Percentiles rank a stretch among this genome's conserved stretches.
These are phyloP conservation scores for Baccha elongata DNA, from an alignment of 2,888 invertebrate species.

Conservation along the genomic window DNA sequence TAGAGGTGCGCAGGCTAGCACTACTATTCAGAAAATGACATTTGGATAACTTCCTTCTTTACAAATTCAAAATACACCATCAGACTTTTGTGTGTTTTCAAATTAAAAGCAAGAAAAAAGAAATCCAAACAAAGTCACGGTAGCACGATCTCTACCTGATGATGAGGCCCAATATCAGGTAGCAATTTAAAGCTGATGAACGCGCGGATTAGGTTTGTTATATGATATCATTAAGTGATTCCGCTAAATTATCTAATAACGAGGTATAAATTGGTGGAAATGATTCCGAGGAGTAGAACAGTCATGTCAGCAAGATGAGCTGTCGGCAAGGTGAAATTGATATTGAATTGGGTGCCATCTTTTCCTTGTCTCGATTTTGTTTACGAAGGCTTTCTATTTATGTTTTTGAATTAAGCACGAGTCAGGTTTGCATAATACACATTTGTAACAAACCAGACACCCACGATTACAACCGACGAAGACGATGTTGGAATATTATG, in stretches of 20 bases:
- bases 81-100: conserved; percentile 2
- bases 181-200: conserved; percentile 58
- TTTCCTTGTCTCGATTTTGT: conserved; percentile 14
- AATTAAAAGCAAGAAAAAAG: conserved; percentile 3
- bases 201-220: conserved; percentile 60
- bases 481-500: no score
- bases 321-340: conserved; percentile 14
- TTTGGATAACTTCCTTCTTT: background rate
- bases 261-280: conserved; percentile 57
- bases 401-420: conserved; percentile 32
- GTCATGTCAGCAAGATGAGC: background rate
- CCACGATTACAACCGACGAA: background rate
- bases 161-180: background rate
- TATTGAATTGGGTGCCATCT: conserved; percentile 46
- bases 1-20: background rate
- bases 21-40: background rate
- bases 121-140: conserved; percentile 19
- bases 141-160: conserved; percentile 33
- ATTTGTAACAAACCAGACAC: conserved; percentile 26
- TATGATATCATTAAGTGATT: conserved; percentile 63
- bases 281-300: background rate
- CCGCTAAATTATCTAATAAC: conserved; percentile 69
- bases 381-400: conserved; percentile 18
- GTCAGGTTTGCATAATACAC: conserved; percentile 23
- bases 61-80: background rate